Base-by-base conservation (phyloP, 2,797 vertebrate genomes). In the Silurus lanzhouensis region DNA sequence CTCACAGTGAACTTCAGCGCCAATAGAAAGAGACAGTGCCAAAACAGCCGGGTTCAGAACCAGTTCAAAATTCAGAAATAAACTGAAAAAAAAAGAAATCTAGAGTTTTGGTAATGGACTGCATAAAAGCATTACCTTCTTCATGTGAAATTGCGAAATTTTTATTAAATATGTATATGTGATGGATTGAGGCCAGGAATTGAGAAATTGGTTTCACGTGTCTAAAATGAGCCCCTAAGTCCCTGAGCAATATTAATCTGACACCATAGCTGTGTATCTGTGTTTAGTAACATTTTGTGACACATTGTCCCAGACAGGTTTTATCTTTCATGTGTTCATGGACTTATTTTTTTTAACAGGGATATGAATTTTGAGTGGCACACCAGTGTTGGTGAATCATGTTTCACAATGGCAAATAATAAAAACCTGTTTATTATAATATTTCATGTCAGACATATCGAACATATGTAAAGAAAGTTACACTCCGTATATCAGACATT, bases 231-330 rank as follows among this genome's bases (percentile, higher is more conserved):
- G 81, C 58, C 70, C n/a, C 58, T 68, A 81, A 79, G 82, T 85
- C 83, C 76, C 84, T 81, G 71, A 82, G 75, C 80, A 88, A 72
- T 81, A 87, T 71, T 76, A 86, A 86, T 63, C 82, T 86, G 74
- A 83, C 78, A 84, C 72, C 78, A 57, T 44, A 44, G 63, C 27
- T 38, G 38, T 25, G 64, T 83, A 83, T 81, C 66, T 82, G 82
- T 86, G 80, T 88, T 78, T 79, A 67, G 72, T 78, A 74, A 80
- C 71, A 85, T 82, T 77, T 71, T 66, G 27, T 74, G 48, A 60
- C 6, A 46, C 46, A 58, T 76, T 76, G 76, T 83, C 83, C 78
- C 66, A 60, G 20, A 70, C 9, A 25, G 60, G 44, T 5, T 64
- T 46, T 79, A n/a, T 63, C 19, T 22, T 58, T 76, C 20, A 81